Evolutionary conservation across 53 echinoderm and acorn worm species (phyloP), one percentile per base, ranked within the genome.

Genomic region (Luidia sarsii): DNA sequence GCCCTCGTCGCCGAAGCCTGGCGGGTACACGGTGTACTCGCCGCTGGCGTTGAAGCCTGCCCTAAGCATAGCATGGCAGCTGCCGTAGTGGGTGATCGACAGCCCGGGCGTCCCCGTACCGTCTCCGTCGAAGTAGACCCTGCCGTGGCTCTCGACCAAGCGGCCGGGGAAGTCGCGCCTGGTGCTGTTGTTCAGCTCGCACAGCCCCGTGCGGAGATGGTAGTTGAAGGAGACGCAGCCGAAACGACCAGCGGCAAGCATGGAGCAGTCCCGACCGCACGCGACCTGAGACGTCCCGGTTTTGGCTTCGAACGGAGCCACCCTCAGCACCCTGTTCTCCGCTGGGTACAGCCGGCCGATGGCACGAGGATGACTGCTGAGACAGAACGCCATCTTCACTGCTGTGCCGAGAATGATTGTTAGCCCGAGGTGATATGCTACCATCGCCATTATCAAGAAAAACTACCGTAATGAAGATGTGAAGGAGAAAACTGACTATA

Each of bases 11-110:
- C 23, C 50, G 18, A 53, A 30, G 27, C 53, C 53, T 24, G 72
- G 1, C 21, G 72, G 72, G 23, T 33, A 53, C 14, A 72, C 54
- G 21, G 53, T 54, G 21, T 72, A 72, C 23, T 33, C 27, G 33
- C 53, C 53, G 31, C 23, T 72, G 33, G 10, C 56, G 33, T 0
- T 4, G 20, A 36, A 15, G 37, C 38, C 53, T 23, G 68, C 27
- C 29, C 29, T 28, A 16, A 67, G 68, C 27, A 67, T 15, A 45
- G 14, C 29, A 45, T 67, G 45, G 18, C 68, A 67, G 23, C 24
- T 53, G 33, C 18, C 54, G 36, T 53, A 72, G 19, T 15, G 33
- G 30, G 34, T 5, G 33, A 18, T 10, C 21, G 39, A 38, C 1
- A 24, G 16, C 2, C 10, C 16, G 13, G 66, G 16, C 1, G 57